Percentiles rank a stretch among this genome's conserved stretches.
phyloP scores from a whole-genome alignment of 2,113 vertebrate genomes.

The Brachyistius frenatus region DNA sequence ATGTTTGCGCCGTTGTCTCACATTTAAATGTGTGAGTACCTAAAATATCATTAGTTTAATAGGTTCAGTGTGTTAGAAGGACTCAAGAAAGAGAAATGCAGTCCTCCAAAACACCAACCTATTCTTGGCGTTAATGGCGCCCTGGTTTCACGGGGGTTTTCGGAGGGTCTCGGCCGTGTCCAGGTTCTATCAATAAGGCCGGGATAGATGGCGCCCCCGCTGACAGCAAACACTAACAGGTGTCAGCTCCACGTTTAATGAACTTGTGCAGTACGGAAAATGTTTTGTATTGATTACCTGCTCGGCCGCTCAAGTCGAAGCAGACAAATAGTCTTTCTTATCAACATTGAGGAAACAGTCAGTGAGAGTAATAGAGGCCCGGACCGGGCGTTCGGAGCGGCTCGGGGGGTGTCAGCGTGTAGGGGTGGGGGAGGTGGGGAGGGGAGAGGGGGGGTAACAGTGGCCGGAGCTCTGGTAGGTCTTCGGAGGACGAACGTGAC shows the following conservation, averaged over 20 bases:
- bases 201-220: constrained; percentile 63
- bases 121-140: constrained; percentile 10
- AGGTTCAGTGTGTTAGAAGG: neutral
- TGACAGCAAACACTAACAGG: constrained; percentile 78
- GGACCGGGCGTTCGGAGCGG: constrained; percentile 3
- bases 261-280: constrained; percentile 78
- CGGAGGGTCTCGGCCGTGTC: constrained; percentile 38
- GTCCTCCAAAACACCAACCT: neutral
- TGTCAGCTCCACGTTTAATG: constrained; percentile 81
- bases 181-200: constrained; percentile 62
- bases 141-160: neutral
- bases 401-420: constrained; percentile 24
- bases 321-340: constrained; percentile 82
- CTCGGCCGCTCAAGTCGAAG: constrained; percentile 71
- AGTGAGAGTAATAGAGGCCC: constrained; percentile 65
- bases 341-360: constrained; percentile 72
- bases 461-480: constrained; percentile 3
- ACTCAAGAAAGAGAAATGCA: neutral
- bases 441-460: constrained; percentile 38
- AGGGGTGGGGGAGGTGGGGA: no score
- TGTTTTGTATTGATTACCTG: constrained; percentile 83
- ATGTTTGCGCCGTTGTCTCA: constrained; percentile 28
- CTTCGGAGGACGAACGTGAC: constrained; percentile 20
- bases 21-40: constrained; percentile 20
- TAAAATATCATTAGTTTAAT: constrained; percentile 20